phyloP scores from a whole-genome alignment of 2,888 invertebrate species.

The Cryptus armator region DNA sequence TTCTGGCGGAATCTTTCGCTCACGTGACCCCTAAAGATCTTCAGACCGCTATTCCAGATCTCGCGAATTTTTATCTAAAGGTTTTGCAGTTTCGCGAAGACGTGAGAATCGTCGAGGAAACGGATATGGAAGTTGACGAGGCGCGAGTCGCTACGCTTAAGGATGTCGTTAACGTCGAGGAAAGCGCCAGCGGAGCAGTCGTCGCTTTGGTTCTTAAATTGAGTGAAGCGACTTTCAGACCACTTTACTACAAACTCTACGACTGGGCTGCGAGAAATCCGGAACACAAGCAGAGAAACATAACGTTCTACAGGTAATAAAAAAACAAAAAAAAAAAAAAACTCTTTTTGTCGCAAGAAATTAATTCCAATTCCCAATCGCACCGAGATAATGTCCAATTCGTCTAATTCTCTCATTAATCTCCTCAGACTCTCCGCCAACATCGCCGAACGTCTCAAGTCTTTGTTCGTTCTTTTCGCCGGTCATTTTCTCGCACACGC shows the following conservation, averaged over 20 bases:
- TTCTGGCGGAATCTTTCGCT: constrained; percentile 91
- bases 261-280: constrained; percentile 93
- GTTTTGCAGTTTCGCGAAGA: constrained; percentile 90
- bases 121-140: constrained; percentile 80
- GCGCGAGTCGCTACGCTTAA: constrained; percentile 79
- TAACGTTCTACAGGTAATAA: constrained; percentile 92
- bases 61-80: constrained; percentile 91
- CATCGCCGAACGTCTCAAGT: constrained; percentile 93
- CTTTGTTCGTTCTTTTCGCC: constrained; percentile 96
- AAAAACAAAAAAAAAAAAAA: constrained; percentile 57
- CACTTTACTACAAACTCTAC: constrained; percentile 94
- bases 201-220: constrained; percentile 93
- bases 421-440: constrained; percentile 88
- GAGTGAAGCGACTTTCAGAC: constrained; percentile 95
- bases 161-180: constrained; percentile 89
- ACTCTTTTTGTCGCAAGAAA: too few species aligned
- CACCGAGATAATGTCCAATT: too few species aligned
- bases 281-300: constrained; percentile 88
- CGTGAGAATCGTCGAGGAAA: constrained; percentile 66
- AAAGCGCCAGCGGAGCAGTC: constrained; percentile 91
- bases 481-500: constrained; percentile 94
- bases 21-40: constrained; percentile 89
- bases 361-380: too few species aligned
- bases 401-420: too few species aligned
- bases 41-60: constrained; percentile 88